Percentiles rank a stretch among this genome's conserved stretches.
Evolutionary conservation across 1,140 invertebrate species (phyloP).

Genomic region (Danaus plexippus): DNA sequence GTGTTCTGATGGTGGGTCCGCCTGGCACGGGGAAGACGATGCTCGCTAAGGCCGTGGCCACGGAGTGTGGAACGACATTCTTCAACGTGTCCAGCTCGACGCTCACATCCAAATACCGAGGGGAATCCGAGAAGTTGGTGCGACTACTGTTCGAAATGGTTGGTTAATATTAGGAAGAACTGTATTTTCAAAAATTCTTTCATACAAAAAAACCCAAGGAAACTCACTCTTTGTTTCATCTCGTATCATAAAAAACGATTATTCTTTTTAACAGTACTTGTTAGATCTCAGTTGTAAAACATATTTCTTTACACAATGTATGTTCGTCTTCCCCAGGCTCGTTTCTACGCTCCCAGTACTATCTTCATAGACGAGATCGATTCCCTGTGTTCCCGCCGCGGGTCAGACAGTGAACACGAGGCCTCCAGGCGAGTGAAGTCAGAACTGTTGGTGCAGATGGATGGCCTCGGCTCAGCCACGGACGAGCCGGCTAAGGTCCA

Average conservation of each 20-base stretch:
- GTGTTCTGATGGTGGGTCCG: conserved; percentile 79
- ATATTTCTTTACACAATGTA: background rate
- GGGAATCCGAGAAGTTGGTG: conserved; percentile 99
- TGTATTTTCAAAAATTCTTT: too few relatives aligned
- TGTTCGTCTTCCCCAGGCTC: conserved; percentile 77
- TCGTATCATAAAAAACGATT: too few relatives aligned
- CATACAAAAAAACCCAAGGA: too few relatives aligned
- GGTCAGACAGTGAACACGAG: conserved; percentile 98
- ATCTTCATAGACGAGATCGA: conserved; percentile 99
- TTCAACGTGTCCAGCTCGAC: conserved; percentile 99
- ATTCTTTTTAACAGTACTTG: too few relatives aligned
- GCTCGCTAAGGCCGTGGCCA: conserved; percentile 99
- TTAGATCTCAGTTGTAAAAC: too few relatives aligned
- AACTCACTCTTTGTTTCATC: too few relatives aligned
- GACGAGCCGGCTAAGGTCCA: conserved; percentile 75
- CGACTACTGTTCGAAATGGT: conserved; percentile 98
- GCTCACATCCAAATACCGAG: conserved; percentile 97
- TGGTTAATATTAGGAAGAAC: background rate
- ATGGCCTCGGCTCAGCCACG: conserved; percentile 90
- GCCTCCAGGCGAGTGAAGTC: conserved; percentile 97
- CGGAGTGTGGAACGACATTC: conserved; percentile 99
- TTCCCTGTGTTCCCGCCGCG: conserved; percentile 95
- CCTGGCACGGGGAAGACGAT: conserved; percentile 95
- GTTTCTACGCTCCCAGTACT: conserved; percentile 98
- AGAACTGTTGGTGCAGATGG: conserved; percentile 99